Conservation (phyloP, 1,140 invertebrate species). For the Scaptomyza graminum region DNA sequence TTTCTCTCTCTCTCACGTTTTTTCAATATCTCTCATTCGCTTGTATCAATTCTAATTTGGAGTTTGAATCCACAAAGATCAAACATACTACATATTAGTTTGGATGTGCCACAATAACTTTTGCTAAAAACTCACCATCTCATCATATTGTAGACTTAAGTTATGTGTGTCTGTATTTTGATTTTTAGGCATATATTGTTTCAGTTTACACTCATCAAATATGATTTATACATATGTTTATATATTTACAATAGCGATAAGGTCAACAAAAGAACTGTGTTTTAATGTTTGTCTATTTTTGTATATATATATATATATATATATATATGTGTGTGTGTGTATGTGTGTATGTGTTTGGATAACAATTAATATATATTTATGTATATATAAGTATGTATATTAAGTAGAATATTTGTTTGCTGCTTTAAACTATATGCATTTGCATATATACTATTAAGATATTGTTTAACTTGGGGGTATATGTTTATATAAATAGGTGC, state of each 20-base stretch:
- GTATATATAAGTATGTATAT: conserved; percentile 43
- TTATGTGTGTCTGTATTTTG: conserved; percentile 33
- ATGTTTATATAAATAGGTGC: conserved; percentile 20
- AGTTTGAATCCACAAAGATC: conserved; percentile 40
- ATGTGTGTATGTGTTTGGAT: conserved; percentile 49
- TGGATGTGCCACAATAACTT: conserved; percentile 53
- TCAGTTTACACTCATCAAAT: conserved; percentile 26
- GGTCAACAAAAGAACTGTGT: conserved; percentile 68
- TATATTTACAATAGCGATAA: conserved; percentile 76
- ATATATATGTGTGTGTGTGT: conserved; percentile 40
- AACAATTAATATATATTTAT: conserved; percentile 49
- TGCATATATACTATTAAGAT: conserved; percentile 2
- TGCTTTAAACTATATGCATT: conserved; percentile 16
- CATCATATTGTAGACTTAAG: conserved; percentile 29
- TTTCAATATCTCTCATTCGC: conserved; percentile 32
- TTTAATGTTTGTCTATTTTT: conserved; percentile 36
- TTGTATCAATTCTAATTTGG: conserved; percentile 41
- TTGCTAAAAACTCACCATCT: conserved; percentile 55
- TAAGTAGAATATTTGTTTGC: conserved; percentile 58
- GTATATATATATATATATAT: conserved; percentile 41
- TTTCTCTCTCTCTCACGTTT: conserved; percentile 24
- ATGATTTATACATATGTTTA: conserved; percentile 41
- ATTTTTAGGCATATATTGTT: conserved; percentile 48
- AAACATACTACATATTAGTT: conserved; percentile 40
- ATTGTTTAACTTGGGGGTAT: neutral